Conservation (phyloP, 2,888 invertebrate genomes). For the Cantharis lateralis region DNA sequence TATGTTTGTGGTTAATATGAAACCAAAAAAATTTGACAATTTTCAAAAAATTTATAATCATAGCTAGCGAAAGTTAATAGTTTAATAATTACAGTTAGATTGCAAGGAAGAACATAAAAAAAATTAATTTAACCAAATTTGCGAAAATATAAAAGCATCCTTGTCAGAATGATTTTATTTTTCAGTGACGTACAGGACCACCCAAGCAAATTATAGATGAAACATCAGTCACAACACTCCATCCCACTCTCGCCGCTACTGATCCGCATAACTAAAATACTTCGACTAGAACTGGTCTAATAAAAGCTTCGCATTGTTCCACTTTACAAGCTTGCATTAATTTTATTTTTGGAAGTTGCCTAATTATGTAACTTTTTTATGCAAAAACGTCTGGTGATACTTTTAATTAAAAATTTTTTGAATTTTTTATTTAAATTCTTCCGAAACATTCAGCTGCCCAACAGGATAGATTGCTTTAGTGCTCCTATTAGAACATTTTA, state of each 20-base stretch:
- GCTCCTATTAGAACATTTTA: background rate
- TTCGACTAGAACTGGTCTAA: conserved; percentile 28
- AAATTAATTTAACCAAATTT: conserved; percentile 4
- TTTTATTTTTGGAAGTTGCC: conserved; percentile 16
- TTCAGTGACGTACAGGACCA: conserved; percentile 35
- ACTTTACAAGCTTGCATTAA: conserved; percentile 9
- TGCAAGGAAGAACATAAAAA: background rate
- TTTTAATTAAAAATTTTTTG: background rate
- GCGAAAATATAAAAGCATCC: conserved; percentile 26
- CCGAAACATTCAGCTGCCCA: background rate
- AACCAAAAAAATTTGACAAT: background rate
- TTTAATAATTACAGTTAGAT: background rate
- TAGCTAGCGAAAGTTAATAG: background rate
- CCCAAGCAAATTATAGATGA: conserved; percentile 31
- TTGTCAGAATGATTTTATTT: conserved; percentile 24
- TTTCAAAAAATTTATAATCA: background rate
- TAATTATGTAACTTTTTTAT: conserved; percentile 12
- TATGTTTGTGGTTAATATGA: background rate
- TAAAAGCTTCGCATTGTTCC: conserved; percentile 26
- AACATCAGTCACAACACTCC: conserved; percentile 37
- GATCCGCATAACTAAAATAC: conserved; percentile 36
- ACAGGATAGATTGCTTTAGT: background rate
- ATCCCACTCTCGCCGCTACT: conserved; percentile 38
- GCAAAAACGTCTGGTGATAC: conserved; percentile 4
- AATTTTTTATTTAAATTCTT: background rate